A percentile compares a stretch with the other conserved stretches of the same genome.
Conservation (phyloP, 2,113 vertebrate genomes). For the Oncorhynchus tshawytscha region DNA sequence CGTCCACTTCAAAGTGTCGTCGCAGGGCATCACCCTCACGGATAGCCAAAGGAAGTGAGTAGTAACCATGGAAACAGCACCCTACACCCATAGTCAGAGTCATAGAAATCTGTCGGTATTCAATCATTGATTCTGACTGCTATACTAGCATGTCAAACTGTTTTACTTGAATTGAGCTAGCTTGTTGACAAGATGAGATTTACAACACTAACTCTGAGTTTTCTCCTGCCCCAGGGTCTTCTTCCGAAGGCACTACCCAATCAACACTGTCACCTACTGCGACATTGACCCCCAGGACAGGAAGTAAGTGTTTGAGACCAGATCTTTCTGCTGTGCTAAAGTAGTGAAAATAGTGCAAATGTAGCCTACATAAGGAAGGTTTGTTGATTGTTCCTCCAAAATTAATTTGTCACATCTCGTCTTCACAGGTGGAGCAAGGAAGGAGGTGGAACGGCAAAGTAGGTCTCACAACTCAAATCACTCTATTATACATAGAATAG, state of each 20-base stretch:
- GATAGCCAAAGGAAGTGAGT: constrained; percentile 98
- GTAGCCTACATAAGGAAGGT: background rate
- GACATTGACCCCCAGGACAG: constrained; percentile 91
- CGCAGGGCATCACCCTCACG: constrained; percentile 94
- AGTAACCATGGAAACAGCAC: background rate
- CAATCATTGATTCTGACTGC: background rate
- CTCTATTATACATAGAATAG: background rate
- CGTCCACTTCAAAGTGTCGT: constrained; percentile 93
- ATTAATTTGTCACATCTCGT: background rate
- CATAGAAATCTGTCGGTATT: background rate
- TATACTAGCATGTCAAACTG: background rate
- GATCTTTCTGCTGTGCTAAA: background rate
- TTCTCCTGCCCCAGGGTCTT: constrained; percentile 79
- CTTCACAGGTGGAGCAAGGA: constrained; percentile 79
- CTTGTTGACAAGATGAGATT: background rate
- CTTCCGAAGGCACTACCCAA: constrained; percentile 93
- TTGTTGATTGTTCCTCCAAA: background rate
- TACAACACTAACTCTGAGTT: background rate
- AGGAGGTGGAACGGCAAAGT: constrained; percentile 79
- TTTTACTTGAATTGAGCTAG: background rate
- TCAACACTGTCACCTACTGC: constrained; percentile 91
- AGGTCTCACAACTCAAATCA: constrained; percentile 39
- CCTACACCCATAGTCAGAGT: background rate
- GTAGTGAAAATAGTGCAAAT: background rate
- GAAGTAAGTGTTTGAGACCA: constrained; percentile 80